These are phyloP conservation scores for Yponomeuta sedellus DNA, from an alignment of 2,888 invertebrate genomes.

Conservation along the genomic window DNA sequence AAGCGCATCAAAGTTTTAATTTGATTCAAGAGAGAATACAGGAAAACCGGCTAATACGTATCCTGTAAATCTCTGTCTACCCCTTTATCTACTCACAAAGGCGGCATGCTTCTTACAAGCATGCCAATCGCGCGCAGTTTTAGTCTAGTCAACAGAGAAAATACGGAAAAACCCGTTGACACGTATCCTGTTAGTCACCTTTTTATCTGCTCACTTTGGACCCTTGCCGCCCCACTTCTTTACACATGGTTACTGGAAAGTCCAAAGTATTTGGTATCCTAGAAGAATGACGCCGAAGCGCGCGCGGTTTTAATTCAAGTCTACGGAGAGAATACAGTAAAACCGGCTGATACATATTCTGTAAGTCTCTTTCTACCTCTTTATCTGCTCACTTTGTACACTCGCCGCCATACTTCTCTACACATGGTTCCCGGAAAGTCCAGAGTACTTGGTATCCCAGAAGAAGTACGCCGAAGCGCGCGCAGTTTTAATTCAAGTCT, in stretches of 20 bases:
- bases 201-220: conserved; percentile 47
- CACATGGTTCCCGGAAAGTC: no score
- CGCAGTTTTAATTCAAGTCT: no score
- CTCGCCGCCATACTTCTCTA: no score
- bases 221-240: conserved; percentile 37
- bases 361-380: conserved; percentile 34
- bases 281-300: conserved; percentile 48
- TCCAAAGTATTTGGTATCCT: conserved; percentile 52
- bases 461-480: no score
- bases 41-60: conserved; percentile 47
- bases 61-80: conserved; percentile 36
- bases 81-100: no score
- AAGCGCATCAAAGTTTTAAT: conserved; percentile 48
- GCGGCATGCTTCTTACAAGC: no score
- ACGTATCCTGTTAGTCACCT: no score
- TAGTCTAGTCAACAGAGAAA: no score
- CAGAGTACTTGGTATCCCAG: no score
- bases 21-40: conserved; percentile 42
- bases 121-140: no score
- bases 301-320: conserved; percentile 44
- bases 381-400: no score
- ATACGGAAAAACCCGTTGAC: no score
- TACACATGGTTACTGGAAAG: conserved; percentile 53
- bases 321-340: conserved; percentile 48
- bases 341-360: conserved; percentile 46